Percentiles rank a stretch among this genome's conserved stretches.
Conservation (phyloP, 2,113 vertebrate species). For the Glareola pratincola region DNA sequence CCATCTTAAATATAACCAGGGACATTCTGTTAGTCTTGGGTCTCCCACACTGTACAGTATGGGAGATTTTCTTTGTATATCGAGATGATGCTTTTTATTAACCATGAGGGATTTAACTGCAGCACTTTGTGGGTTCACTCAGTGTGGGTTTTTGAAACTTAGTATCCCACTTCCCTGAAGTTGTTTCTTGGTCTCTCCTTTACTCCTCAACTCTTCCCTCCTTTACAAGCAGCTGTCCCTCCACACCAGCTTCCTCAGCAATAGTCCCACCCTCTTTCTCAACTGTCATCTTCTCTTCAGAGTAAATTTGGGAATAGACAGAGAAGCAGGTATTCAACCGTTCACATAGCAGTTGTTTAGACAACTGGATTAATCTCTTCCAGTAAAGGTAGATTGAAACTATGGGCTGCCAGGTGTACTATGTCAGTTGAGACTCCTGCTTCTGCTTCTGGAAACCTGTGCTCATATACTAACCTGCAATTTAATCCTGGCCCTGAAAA, state of each 20-base stretch:
- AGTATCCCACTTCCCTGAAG: not conserved
- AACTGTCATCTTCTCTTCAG: not conserved
- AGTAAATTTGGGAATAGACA: not conserved
- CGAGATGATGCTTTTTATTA: not conserved
- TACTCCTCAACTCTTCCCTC: not conserved
- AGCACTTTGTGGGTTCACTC: not conserved
- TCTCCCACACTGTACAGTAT: not conserved
- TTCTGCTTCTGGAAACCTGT: not conserved
- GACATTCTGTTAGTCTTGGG: not conserved
- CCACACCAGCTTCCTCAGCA: not conserved
- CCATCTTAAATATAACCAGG: not conserved
- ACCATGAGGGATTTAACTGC: not conserved
- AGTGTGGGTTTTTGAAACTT: not conserved
- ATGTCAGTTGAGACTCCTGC: fast-evolving
- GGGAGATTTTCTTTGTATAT: not conserved
- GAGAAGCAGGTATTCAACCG: not conserved
- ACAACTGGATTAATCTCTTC: not conserved
- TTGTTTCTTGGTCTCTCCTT: not conserved
- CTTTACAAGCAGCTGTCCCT: not conserved
- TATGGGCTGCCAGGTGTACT: not conserved
- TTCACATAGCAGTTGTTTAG: not conserved
- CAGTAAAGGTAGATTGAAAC: not conserved
- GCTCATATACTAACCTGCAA: not conserved
- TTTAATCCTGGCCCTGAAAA: not conserved
- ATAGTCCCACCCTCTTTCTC: not conserved